phyloP scores from a whole-genome alignment of 2,113 vertebrate species.

The Tichodroma muraria region DNA sequence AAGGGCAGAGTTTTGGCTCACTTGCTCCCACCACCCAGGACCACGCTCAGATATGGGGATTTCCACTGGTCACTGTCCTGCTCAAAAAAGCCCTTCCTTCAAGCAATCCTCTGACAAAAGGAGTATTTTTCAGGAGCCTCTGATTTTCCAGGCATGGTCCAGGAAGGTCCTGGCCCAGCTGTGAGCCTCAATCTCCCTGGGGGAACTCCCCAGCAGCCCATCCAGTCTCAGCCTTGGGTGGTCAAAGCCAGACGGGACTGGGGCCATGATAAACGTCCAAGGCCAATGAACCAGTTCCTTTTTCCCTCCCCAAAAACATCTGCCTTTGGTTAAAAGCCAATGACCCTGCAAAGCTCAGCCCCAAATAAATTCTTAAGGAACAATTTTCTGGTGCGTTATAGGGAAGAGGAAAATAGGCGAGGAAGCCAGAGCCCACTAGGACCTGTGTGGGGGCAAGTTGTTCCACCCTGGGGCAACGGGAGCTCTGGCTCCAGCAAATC shows the following conservation, averaged over 20 bases:
- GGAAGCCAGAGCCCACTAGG: not conserved
- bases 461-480: not conserved
- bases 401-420: not conserved
- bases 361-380: not conserved
- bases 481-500: not conserved
- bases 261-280: not conserved
- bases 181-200: not conserved
- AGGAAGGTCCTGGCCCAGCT: not conserved
- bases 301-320: not conserved
- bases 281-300: not conserved
- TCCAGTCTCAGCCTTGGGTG: not conserved
- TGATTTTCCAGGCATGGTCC: not conserved
- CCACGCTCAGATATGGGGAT: fast-evolving
- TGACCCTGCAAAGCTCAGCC: not conserved
- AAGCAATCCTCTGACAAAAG: not conserved
- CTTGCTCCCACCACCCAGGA: fast-evolving
- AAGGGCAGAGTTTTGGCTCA: not conserved
- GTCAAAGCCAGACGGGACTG: not conserved
- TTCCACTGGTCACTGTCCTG: not conserved
- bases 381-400: not conserved
- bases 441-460: not conserved
- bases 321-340: conserved; percentile 2
- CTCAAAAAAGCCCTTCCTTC: not conserved
- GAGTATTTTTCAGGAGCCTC: not conserved
- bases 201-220: not conserved